Base-by-base conservation (phyloP, 2,113 vertebrate species). In the Numida meleagris region DNA sequence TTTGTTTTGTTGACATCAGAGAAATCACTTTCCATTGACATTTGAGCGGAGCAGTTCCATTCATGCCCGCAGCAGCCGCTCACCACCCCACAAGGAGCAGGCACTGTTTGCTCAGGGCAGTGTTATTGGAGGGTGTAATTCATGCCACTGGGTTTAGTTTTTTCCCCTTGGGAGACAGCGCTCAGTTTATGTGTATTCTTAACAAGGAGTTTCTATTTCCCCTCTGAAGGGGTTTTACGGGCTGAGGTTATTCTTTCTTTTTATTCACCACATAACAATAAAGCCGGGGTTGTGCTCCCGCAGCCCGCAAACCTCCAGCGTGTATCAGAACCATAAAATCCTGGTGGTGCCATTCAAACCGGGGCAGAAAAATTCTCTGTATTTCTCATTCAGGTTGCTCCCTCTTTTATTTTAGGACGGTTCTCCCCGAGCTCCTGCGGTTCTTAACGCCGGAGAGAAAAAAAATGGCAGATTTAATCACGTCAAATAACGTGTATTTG, bases 11-110 rank as follows among this genome's bases (percentile, higher is more conserved):
- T 50, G 70, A 23, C 21, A 5, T 12, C 42, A 33, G 61, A 46
- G 72, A 21, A 58, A 33, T 58, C 16, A 2, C 27, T 86, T 68
- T 36, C 53, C 18, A 19, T 29, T 0, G 0, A 10, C 0, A 1
- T 36, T 23, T 48, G 77, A 61, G 33, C 74, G 5, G 66, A 82
- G 70, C 17, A 15, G 25, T 24, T 78, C 33, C 40, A 6, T 59
- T n/a, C 4, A 24, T 29, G 89, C 7, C 48, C 63, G 25, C 51
- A 33, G 31, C 23, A 58, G 62, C 9, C 72, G 7, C 6, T 2
- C 36, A 3, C 23, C 14, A 43, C 50, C 24, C 57, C 40, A 38
- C 2, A 4, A 18, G 51, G 42, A 46, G 19, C 25, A 27, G 51
- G 6, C 58, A 7, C 4, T 4, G 7, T 33, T 36, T 67, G 70